Evolutionary conservation across 2,797 vertebrate species (phyloP).

Genomic region (Acomys russatus): DNA sequence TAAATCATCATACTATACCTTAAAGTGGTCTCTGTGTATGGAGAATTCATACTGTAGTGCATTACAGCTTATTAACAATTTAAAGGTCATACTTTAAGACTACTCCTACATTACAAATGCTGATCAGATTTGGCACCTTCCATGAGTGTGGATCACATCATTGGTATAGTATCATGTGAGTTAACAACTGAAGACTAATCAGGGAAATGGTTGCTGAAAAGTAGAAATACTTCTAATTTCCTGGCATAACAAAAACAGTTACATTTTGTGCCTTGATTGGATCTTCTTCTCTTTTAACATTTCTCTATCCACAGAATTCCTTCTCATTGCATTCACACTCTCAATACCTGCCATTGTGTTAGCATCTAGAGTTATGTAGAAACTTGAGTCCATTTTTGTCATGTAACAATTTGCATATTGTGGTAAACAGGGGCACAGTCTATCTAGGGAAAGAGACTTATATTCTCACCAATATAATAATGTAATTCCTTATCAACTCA

Average conservation of each 20-base stretch:
- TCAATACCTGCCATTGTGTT: background rate
- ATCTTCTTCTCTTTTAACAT: background rate
- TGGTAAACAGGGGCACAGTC: background rate
- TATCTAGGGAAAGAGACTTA: background rate
- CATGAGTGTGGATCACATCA: background rate
- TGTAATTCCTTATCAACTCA: background rate
- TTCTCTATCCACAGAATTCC: background rate
- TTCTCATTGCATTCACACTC: background rate
- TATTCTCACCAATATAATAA: too few species aligned
- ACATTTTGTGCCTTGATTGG: background rate
- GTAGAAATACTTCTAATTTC: background rate
- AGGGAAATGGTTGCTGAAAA: too few species aligned
- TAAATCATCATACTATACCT: background rate
- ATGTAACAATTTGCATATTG: background rate
- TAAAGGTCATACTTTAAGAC: background rate
- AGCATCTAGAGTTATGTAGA: background rate
- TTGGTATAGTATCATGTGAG: background rate
- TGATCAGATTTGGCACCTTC: too few species aligned
- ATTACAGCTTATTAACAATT: too few species aligned
- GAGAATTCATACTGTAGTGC: background rate
- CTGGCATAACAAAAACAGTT: background rate
- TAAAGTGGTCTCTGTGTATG: background rate
- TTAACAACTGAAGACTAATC: too few species aligned
- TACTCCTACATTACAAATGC: background rate
- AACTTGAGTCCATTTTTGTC: background rate